Percentiles rank a stretch among this genome's conserved stretches.
These are phyloP conservation scores for Candoia aspera DNA, from an alignment of 2,113 vertebrate species.

Conservation along the genomic window DNA sequence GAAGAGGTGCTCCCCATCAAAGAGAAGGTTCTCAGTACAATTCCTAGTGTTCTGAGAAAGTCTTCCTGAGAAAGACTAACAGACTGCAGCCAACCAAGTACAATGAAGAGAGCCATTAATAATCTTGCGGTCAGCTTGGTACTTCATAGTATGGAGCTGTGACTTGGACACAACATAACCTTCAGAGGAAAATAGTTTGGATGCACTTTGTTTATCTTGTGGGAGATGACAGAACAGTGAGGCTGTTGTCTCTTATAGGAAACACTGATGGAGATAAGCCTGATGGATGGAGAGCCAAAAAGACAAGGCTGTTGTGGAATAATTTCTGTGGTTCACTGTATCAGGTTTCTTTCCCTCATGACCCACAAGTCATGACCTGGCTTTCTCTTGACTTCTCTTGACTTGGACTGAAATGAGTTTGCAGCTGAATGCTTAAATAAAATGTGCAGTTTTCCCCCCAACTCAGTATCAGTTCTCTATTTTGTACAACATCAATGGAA, in stretches of 20 bases:
- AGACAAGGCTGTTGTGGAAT: neutral
- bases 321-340: neutral
- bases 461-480: neutral
- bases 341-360: neutral
- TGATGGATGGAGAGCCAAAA: neutral
- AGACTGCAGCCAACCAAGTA: neutral
- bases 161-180: neutral
- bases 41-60: neutral
- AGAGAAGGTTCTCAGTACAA: neutral
- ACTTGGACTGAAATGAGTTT: neutral
- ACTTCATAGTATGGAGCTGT: neutral
- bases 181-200: neutral
- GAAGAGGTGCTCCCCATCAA: neutral
- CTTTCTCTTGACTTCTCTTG: too few species aligned
- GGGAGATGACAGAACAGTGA: neutral
- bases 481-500: neutral
- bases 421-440: neutral
- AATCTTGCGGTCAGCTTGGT: neutral
- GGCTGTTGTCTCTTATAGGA: neutral
- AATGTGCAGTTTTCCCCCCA: neutral
- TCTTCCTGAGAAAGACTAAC: neutral
- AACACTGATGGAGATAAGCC: neutral
- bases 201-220: neutral
- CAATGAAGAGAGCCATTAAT: neutral
- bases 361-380: neutral